Evolutionary conservation across 2,113 vertebrate species (phyloP), one percentile per base, ranked within the genome.

Genomic region (Festucalex cinctus): DNA sequence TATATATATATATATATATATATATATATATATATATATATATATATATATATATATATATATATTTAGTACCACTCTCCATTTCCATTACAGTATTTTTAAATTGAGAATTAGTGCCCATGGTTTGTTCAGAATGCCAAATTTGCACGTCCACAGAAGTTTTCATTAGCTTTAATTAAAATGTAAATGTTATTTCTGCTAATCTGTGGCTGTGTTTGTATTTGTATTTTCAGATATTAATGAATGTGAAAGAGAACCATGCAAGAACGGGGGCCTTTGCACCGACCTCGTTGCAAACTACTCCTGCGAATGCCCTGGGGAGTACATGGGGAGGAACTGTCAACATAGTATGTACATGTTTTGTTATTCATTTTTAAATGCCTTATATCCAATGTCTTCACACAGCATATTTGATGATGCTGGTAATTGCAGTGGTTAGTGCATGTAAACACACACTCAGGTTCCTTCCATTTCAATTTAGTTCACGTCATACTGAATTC

Each of bases 281-380:
- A 99, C 95, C 51, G 97, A 99, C 75, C 90, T 94, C 1, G 91
- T 97, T 83, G 97, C 96, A 73, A 98, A 99, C 86, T 99, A 99
- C 82, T 98, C 96, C 66, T 99, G 97, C 70, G 96, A 98, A 73
- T 99, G 97, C 71, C 95, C 96, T 0, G 97, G 96, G 0, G 97
- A 99, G 91, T 99, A 96, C 90, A 98, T 98, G 97, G 97, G 97
- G 74, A 93, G 94, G 76, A 97, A 99, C 56, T 99, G 97, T 81
- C 97, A 98, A 75, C 94, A 97, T 69, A 97, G 97, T 99, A 94
- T 96, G 96, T 93, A 82, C 4, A 28, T 63, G 22, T 68, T 61
- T 68, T 41, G 72, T 49, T 36, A 14, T 17, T 75, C 71, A 24
- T 59, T 20, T 73, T 63, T 71, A 46, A 59, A 58, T 5, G 72